These are phyloP conservation scores for Drosophila arawakana DNA, from an alignment of 1,140 invertebrate species.

Conservation along the genomic window DNA sequence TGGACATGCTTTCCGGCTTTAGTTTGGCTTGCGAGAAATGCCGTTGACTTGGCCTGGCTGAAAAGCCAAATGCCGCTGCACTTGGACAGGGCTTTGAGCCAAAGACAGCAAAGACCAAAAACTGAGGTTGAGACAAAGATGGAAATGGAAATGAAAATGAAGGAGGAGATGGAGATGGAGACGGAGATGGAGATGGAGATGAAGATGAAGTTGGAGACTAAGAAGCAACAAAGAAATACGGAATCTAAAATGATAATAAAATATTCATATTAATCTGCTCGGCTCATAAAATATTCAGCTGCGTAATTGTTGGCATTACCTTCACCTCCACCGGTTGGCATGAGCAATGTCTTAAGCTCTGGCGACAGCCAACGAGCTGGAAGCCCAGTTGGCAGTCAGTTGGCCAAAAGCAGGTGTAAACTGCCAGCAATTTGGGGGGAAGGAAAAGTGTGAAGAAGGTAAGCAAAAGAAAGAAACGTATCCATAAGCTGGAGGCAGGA, in stretches of 20 bases:
- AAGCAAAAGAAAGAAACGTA: background rate
- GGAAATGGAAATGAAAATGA: background rate
- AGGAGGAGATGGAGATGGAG: background rate
- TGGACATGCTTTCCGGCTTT: constrained; percentile 62
- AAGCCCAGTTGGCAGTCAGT: constrained; percentile 23
- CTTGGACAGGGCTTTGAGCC: background rate
- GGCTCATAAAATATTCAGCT: constrained; percentile 82
- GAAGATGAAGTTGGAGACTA: background rate
- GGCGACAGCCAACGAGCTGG: constrained; percentile 31
- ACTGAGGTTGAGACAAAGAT: constrained; percentile 1
- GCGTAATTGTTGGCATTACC: constrained; percentile 82
- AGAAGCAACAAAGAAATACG: constrained; percentile 54
- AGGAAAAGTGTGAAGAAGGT: background rate
- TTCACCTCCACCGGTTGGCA: constrained; percentile 11
- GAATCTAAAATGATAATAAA: constrained; percentile 84
- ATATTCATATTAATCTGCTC: constrained; percentile 84
- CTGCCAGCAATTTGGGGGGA: background rate
- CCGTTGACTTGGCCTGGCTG: constrained; percentile 27
- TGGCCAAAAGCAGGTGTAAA: constrained; percentile 13
- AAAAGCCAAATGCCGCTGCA: constrained; percentile 6
- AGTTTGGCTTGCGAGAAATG: constrained; percentile 49
- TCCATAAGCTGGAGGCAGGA: constrained; percentile 32
- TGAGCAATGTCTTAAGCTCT: constrained; percentile 26
- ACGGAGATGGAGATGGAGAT: background rate
- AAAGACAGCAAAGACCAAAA: constrained; percentile 1